A percentile compares a stretch with the other conserved stretches of the same genome.
phyloP scores from a whole-genome alignment of 1,140 invertebrate genomes.

The Aleiodes sp. region DNA sequence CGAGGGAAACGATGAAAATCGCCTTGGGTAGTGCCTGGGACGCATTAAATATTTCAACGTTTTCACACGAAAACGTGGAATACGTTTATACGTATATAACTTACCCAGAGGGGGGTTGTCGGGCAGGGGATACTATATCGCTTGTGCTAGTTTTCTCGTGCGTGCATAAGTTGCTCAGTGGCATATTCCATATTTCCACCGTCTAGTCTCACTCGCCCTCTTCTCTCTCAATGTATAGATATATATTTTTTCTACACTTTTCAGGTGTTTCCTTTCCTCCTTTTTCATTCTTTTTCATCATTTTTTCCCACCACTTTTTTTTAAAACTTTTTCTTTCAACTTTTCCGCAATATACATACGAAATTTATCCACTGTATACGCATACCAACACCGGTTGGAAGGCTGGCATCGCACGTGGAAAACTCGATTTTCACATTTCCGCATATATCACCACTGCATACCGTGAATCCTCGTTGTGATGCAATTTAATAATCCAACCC shows the following conservation, averaged over 20 bases:
- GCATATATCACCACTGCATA: not conserved
- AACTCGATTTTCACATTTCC: constrained; percentile 13
- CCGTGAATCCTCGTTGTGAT: constrained; percentile 12
- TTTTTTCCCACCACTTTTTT: constrained; percentile 16
- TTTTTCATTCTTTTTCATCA: not conserved
- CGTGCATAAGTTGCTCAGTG: constrained; percentile 21
- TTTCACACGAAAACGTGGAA: constrained; percentile 19
- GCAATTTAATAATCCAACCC: constrained; percentile 22
- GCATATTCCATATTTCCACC: constrained; percentile 28
- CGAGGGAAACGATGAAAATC: constrained; percentile 20
- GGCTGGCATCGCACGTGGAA: not conserved
- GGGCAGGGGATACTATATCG: not conserved
- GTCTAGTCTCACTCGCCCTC: constrained; percentile 39
- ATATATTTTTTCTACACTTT: constrained; percentile 23
- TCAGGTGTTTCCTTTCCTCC: not conserved
- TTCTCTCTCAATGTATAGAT: constrained; percentile 23
- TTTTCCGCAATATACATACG: not conserved
- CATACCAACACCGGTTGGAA: not conserved
- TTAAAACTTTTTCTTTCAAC: constrained; percentile 17
- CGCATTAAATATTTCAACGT: constrained; percentile 33
- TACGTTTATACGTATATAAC: constrained; percentile 19
- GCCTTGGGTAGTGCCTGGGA: constrained; percentile 18
- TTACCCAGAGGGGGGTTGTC: not conserved
- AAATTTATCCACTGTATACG: not conserved
- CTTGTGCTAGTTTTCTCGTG: constrained; percentile 7